These are phyloP conservation scores for Bembecia ichneumoniformis DNA, from an alignment of 2,888 invertebrate genomes.

Conservation along the genomic window DNA sequence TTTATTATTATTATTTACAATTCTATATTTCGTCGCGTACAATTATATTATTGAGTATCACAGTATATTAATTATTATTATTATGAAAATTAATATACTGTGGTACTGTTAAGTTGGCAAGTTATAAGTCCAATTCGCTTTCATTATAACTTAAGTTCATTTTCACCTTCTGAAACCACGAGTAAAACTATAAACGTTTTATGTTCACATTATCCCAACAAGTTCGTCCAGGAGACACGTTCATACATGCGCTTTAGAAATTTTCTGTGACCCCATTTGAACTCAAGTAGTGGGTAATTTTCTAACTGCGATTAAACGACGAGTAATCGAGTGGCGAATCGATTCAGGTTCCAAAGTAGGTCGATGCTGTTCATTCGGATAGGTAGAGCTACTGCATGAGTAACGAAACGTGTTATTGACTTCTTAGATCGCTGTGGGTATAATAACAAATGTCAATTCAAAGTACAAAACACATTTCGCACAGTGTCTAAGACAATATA, in stretches of 20 bases:
- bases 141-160: too few relatives aligned
- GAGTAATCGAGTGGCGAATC: constrained; percentile 30
- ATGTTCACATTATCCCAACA: neutral
- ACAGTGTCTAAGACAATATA: too few relatives aligned
- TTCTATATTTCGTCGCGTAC: too few relatives aligned
- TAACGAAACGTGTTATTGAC: neutral
- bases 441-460: too few relatives aligned
- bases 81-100: too few relatives aligned
- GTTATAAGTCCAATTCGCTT: too few relatives aligned
- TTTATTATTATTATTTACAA: too few relatives aligned
- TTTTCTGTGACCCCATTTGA: constrained; percentile 9
- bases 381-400: neutral
- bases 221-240: neutral
- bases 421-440: neutral
- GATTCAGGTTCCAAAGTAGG: constrained; percentile 28
- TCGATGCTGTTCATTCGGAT: neutral
- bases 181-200: neutral
- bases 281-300: constrained; percentile 25
- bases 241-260: neutral
- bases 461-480: too few relatives aligned
- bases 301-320: constrained; percentile 26
- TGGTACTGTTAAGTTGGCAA: too few relatives aligned
- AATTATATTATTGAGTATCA: too few relatives aligned
- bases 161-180: neutral
- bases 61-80: too few relatives aligned